Percentiles rank a stretch among this genome's conserved stretches.
Conservation (phyloP, 53 echinoderm and acorn worm genomes). For the Paelopatides confundens region DNA sequence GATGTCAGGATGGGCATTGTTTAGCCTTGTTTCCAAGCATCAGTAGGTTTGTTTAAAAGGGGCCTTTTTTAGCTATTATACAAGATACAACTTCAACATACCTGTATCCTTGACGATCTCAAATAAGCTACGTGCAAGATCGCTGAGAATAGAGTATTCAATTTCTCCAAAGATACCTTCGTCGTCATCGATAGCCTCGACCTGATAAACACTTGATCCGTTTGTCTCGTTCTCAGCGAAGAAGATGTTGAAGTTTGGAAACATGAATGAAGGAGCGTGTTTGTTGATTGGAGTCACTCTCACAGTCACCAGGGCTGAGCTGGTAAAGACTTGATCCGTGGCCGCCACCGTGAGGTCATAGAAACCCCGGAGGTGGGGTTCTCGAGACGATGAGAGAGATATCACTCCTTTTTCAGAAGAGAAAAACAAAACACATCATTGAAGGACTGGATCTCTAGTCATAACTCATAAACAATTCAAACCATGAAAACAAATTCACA, state of each 20-base stretch:
- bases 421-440: no score
- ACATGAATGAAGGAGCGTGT: constrained; percentile 82
- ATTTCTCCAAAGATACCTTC: constrained; percentile 76
- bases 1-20: no score
- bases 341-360: constrained; percentile 89
- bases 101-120: constrained; percentile 80
- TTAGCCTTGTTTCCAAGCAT: no score
- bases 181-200: constrained; percentile 80
- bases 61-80: no score
- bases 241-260: constrained; percentile 76
- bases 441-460: no score
- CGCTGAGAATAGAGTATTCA: constrained; percentile 83
- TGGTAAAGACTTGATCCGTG: constrained; percentile 96
- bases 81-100: constrained; percentile 43
- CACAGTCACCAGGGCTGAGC: constrained; percentile 76
- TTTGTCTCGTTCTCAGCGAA: constrained; percentile 89
- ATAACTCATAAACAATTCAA: no score
- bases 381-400: constrained; percentile 76
- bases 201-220: constrained; percentile 78
- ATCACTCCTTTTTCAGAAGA: constrained; percentile 70
- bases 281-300: constrained; percentile 74
- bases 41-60: no score
- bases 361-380: constrained; percentile 64
- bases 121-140: constrained; percentile 82
- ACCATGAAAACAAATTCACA: no score